phyloP scores from a whole-genome alignment of 2,888 invertebrate genomes.

The Horisme vitalbata region DNA sequence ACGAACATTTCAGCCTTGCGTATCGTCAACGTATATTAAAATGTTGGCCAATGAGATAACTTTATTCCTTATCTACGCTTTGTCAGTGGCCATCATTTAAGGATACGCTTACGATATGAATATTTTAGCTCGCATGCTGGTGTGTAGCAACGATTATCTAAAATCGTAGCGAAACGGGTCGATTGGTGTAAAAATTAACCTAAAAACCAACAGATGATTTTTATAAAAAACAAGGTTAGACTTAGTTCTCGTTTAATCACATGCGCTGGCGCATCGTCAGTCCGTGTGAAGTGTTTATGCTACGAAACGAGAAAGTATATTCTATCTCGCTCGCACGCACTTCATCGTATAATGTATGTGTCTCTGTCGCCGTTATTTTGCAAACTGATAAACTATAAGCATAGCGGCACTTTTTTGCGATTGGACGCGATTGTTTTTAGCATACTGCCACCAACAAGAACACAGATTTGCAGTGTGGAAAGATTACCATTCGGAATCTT shows the following conservation, averaged over 20 bases:
- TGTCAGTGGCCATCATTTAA: too few relatives aligned
- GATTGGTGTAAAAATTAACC: neutral
- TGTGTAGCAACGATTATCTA: too few relatives aligned
- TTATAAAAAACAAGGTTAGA: slow-evolving; percentile 6
- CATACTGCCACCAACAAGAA: neutral
- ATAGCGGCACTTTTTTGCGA: neutral
- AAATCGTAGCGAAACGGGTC: slow-evolving; percentile 1
- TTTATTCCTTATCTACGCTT: too few relatives aligned
- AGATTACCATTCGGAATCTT: too few relatives aligned
- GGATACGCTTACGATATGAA: too few relatives aligned
- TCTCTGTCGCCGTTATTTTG: slow-evolving; percentile 5
- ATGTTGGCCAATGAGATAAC: too few relatives aligned
- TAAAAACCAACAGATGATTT: slow-evolving; percentile 1
- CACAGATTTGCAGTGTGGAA: too few relatives aligned
- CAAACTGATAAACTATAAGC: neutral
- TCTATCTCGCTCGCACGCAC: slow-evolving; percentile 16
- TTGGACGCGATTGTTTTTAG: slow-evolving; percentile 4
- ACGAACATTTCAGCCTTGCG: too few relatives aligned
- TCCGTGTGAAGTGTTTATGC: slow-evolving; percentile 6
- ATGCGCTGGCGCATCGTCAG: slow-evolving; percentile 22
- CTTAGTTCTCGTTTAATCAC: slow-evolving; percentile 3
- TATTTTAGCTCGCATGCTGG: too few relatives aligned
- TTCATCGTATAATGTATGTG: slow-evolving; percentile 4
- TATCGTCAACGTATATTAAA: too few relatives aligned
- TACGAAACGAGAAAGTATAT: neutral